Base-by-base conservation (phyloP, 2,888 invertebrate species). In the Orthonychiurus folsomi region DNA sequence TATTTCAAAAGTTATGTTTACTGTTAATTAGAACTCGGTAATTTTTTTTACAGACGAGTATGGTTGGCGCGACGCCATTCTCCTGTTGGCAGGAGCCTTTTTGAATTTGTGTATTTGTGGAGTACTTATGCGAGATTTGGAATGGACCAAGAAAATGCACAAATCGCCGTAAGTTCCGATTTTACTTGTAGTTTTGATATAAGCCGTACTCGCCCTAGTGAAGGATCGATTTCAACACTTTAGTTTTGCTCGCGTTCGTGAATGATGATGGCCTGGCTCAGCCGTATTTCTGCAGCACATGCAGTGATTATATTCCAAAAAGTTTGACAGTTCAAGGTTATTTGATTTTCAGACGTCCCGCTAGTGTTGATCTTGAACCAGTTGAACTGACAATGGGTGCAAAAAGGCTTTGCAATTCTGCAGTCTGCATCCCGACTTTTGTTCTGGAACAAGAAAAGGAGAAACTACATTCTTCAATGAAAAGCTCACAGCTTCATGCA, bases 401-500 rank as follows among this genome's bases (percentile, higher is more conserved):
- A 3, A 23, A 47, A 48, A 59, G 86, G 54, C 79, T 84, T 57
- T 87, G 85, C 74, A 86, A 85, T 73, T 91, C 91, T n/a, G 80
- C 91, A 71, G 86, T 92, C 15, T 88, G 87, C 74, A 78, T 93
- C 63, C 93, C 92, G 1, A 93, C 92, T 0, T 93, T 85, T 74
- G 84, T 91, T 69, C 84, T 84, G 63, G 67, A 73, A 50, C 69
- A 71, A 59, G 70, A 69, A n/a, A 26, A 37, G 15, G 37, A 37
- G 37, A 37, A 37, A 37, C 15, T 37, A 15, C 5, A 37, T 37
- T 37, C 37, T 37, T 5, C 37, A 37, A 37, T 9, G 5, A 37
- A 37, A 37, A 37, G 15, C 37, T 15, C 5, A 9, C 37, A 37
- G 15, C 15, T 37, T 5, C 37, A 37, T 15, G 5, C 37, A 9